phyloP scores from a whole-genome alignment of 2,797 vertebrate genomes.

The Phalloptychus januarius region DNA sequence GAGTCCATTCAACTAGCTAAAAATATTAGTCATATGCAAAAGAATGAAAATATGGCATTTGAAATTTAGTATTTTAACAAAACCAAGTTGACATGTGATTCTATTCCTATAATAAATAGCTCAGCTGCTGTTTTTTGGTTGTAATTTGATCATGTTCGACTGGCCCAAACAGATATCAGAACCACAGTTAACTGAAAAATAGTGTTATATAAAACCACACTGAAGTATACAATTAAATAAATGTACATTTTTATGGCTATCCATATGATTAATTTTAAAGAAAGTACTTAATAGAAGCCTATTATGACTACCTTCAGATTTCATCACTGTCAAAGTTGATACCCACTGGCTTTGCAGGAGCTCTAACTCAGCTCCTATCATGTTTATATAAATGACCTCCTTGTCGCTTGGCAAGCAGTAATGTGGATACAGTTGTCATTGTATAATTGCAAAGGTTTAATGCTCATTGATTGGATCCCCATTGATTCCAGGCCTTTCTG shows the following conservation, averaged over 20 bases:
- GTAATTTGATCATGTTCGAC: background rate
- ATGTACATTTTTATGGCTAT: background rate
- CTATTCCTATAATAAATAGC: background rate
- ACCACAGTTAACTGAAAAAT: background rate
- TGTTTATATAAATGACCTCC: slow-evolving; percentile 45
- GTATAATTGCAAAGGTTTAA: slow-evolving; percentile 53
- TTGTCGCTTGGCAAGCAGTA: slow-evolving; percentile 23
- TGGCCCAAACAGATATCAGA: background rate
- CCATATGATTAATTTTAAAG: background rate
- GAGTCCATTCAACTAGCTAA: background rate
- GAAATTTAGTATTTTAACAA: background rate
- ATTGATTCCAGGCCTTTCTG: slow-evolving; percentile 57
- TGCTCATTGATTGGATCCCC: slow-evolving; percentile 60
- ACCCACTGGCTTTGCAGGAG: slow-evolving; percentile 20
- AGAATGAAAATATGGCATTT: background rate
- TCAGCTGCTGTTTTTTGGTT: background rate
- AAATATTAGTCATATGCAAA: background rate
- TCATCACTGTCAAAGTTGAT: slow-evolving; percentile 29
- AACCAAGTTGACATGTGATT: background rate
- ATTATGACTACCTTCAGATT: background rate
- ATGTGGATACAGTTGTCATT: slow-evolving; percentile 43
- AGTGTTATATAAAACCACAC: background rate
- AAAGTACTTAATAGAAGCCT: background rate
- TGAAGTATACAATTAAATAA: background rate
- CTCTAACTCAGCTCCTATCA: slow-evolving; percentile 21